phyloP scores from a whole-genome alignment of 2,797 vertebrate species.

The Acrocephalus scirpaceus region DNA sequence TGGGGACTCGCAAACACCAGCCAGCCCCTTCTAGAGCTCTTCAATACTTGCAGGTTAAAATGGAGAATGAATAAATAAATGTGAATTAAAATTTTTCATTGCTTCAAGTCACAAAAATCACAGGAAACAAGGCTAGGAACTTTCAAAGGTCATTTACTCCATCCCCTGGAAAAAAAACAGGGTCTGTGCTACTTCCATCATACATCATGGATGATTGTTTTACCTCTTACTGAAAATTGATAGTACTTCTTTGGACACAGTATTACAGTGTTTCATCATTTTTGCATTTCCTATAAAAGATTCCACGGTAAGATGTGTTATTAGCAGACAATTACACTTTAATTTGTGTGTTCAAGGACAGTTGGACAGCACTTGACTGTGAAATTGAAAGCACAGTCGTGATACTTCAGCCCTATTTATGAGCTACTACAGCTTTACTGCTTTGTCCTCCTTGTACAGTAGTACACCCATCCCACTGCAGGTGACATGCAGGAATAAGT shows the following conservation, averaged over 20 bases:
- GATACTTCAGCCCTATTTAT: background rate
- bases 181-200: background rate
- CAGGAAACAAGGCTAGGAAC: background rate
- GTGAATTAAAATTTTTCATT: background rate
- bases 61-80: background rate
- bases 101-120: background rate
- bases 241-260: background rate
- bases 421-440: background rate
- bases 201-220: background rate
- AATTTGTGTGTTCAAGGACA: background rate
- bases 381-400: background rate
- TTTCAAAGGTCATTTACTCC: background rate
- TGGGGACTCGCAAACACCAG: background rate
- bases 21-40: background rate
- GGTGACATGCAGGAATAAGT: background rate
- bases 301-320: background rate
- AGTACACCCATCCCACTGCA: background rate
- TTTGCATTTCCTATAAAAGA: background rate
- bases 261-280: background rate
- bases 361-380: background rate
- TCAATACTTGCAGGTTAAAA: background rate
- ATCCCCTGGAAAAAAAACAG: background rate
- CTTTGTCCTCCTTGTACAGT: background rate
- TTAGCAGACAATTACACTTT: background rate
- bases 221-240: background rate